These are phyloP conservation scores for Pseudochromis fuscus DNA, from an alignment of 2,797 vertebrate genomes.

Conservation along the genomic window DNA sequence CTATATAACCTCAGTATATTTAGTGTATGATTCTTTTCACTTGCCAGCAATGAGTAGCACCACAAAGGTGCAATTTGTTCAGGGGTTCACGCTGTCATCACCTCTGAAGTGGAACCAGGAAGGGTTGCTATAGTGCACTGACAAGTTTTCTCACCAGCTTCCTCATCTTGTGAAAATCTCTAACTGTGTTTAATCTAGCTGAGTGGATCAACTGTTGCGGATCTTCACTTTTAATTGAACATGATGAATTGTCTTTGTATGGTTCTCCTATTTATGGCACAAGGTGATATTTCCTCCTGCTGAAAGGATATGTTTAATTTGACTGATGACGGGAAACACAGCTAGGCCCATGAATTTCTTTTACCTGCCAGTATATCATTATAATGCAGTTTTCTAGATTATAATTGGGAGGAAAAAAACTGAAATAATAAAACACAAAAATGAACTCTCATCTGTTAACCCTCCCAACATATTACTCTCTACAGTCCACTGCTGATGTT, in stretches of 20 bases:
- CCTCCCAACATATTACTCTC: not conserved
- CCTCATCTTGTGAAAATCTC: conserved; percentile 25
- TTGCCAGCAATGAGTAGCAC: not conserved
- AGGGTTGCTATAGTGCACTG: conserved; percentile 6
- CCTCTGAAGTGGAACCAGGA: conserved; percentile 33
- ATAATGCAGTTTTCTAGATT: not conserved
- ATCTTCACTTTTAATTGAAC: conserved; percentile 2
- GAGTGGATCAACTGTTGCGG: not conserved
- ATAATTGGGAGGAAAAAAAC: not conserved
- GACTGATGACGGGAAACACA: not conserved
- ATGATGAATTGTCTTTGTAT: not conserved
- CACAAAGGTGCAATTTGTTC: conserved; percentile 23
- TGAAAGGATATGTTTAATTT: not conserved
- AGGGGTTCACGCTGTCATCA: conserved; percentile 29
- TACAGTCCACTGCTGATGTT: conserved; percentile 10
- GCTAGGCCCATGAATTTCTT: not conserved
- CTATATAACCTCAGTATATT: not conserved
- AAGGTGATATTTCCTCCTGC: not conserved
- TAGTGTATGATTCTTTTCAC: not conserved
- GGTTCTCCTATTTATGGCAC: not conserved
- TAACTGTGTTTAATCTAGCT: conserved; percentile 2
- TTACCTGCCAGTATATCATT: not conserved
- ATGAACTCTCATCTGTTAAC: not conserved
- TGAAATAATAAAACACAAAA: not conserved
- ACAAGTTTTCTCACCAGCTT: conserved; percentile 30